Evolutionary conservation across 2,113 vertebrate species (phyloP).

Genomic region (Galbula dea): DNA sequence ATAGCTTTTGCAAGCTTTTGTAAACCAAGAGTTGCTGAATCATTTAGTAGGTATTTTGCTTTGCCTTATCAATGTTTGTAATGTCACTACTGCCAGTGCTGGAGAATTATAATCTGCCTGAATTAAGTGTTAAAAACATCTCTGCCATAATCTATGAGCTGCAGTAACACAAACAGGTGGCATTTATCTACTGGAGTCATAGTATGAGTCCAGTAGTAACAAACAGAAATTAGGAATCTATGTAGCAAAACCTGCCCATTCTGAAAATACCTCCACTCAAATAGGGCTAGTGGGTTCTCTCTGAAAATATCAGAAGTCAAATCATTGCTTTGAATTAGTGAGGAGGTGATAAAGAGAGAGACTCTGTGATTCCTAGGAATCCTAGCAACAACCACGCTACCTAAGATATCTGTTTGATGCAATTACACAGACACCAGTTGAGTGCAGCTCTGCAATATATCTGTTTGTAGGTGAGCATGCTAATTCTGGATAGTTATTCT

Average conservation of each 20-base stretch:
- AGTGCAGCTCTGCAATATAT: background rate
- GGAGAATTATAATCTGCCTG: background rate
- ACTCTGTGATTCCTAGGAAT: conserved; percentile 7
- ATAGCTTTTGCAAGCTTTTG: background rate
- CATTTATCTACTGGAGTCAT: background rate
- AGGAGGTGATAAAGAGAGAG: background rate
- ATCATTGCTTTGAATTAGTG: background rate
- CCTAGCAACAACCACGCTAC: background rate
- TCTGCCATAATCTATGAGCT: background rate
- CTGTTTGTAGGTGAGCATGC: background rate
- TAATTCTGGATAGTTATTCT: conserved; percentile 34
- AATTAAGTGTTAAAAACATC: background rate
- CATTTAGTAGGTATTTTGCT: background rate
- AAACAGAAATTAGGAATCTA: background rate
- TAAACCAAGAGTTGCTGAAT: background rate
- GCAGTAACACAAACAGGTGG: background rate
- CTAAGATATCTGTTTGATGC: background rate
- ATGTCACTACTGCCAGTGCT: background rate
- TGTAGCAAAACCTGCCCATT: background rate
- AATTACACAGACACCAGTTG: background rate
- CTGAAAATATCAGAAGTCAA: background rate
- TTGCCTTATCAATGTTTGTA: background rate
- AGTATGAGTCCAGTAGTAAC: background rate
- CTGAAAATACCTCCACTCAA: background rate
- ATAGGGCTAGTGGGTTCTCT: background rate